Evolutionary conservation across 2,113 vertebrate species (phyloP), one percentile per base, ranked within the genome.

Genomic region (Macaca mulatta): DNA sequence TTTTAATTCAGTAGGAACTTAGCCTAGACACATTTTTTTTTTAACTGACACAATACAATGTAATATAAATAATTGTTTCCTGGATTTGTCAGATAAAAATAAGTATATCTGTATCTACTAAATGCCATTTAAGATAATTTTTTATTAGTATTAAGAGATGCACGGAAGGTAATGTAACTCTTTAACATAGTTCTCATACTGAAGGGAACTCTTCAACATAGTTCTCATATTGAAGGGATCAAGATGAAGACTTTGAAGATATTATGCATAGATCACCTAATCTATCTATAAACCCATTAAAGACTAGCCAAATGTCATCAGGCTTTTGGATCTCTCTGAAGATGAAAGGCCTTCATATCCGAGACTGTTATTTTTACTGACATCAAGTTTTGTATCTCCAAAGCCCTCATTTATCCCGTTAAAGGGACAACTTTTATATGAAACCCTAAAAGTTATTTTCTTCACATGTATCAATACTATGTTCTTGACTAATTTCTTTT

Each of bases 1-100:
- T 77, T 72, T 80, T 23, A 91, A 27, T 61, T 87, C 87, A 84
- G 2, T n/a, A 79, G 64, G 86, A 89, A 84, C 8, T 57, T 87
- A 35, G 27, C 4, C 25, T 48, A 92, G 40, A 80, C 1, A 64
- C n/a, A 1, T 61, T 79, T 78, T 50, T 38, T 50, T 50, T 88
- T 93, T 38, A 88, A 74, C 12, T 40, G 11, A 88, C 10, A 35
- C 13, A 82, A 18, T 22, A 43, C 32, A 82, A 43, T 57, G 61
- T 55, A 90, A 85, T 30, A 40, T 70, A 69, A 94, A 72, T 84
- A 11, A 90, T 17, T 40, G 4, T 88, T 88, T 96, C 23, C 20
- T 88, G 32, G 6, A 85, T 89, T 93, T 92, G 67, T 50, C 18
- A 92, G 18, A 32, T 88, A 74, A 90, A 96, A 89, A 52, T n/a